Conservation (phyloP, 2,888 invertebrate genomes). For the Hyppa rectilinea region DNA sequence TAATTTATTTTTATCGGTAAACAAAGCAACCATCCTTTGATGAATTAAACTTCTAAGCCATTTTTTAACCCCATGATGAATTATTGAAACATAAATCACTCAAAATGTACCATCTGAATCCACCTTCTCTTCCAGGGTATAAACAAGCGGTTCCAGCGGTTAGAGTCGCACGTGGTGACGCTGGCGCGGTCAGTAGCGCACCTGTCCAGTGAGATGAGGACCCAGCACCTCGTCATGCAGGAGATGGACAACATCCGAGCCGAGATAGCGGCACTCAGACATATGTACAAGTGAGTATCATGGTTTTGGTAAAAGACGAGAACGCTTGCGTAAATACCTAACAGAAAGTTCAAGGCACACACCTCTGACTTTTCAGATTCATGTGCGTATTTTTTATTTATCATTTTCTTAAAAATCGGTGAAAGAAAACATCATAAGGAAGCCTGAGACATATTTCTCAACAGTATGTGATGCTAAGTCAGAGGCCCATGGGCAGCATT, state of each 20-base stretch:
- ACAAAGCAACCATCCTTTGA: no score
- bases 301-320: neutral
- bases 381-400: no score
- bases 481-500: no score
- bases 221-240: conserved; percentile 96
- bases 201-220: conserved; percentile 97
- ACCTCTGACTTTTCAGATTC: no score
- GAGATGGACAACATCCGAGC: conserved; percentile 97
- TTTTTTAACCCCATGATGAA: no score
- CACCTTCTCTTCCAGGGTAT: conserved; percentile 91
- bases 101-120: neutral
- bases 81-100: neutral
- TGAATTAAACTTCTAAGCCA: no score
- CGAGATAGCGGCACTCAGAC: conserved; percentile 94
- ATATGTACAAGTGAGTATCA: conserved; percentile 90
- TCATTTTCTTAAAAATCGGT: no score
- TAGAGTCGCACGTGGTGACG: conserved; percentile 98
- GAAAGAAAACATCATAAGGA: no score
- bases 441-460: no score
- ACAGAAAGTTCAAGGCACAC: no score
- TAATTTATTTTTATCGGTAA: no score
- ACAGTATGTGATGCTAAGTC: no score
- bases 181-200: conserved; percentile 97
- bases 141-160: conserved; percentile 96
- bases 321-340: neutral